These are phyloP conservation scores for Microctonus aethiopoides DNA, from an alignment of 2,888 invertebrate genomes.

Conservation along the genomic window DNA sequence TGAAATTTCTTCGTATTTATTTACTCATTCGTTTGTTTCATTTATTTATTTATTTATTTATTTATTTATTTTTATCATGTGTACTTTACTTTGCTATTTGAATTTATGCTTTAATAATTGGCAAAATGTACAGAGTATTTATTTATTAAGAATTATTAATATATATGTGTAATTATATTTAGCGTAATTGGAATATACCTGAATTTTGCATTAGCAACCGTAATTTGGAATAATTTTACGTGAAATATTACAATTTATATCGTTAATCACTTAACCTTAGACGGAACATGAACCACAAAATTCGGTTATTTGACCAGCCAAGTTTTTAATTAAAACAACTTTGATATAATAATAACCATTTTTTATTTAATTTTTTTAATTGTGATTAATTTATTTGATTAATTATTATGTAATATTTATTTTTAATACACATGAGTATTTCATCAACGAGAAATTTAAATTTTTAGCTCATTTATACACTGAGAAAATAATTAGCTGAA, in stretches of 20 bases:
- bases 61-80: too few species aligned
- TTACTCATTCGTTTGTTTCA: too few species aligned
- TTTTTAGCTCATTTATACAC: too few species aligned
- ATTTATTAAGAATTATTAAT: not conserved
- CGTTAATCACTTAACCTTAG: slow-evolving; percentile 43
- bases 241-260: slow-evolving; percentile 40
- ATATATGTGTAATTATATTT: not conserved
- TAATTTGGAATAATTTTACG: slow-evolving; percentile 10
- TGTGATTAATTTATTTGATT: not conserved
- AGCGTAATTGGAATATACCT: slow-evolving; percentile 14
- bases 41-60: too few species aligned
- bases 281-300: slow-evolving; percentile 36
- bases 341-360: not conserved
- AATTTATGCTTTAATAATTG: too few species aligned
- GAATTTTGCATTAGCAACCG: slow-evolving; percentile 17
- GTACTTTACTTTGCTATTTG: too few species aligned
- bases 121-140: too few species aligned
- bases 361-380: not conserved
- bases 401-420: not conserved
- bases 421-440: too few species aligned
- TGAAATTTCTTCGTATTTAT: too few species aligned
- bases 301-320: slow-evolving; percentile 19
- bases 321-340: slow-evolving; percentile 24
- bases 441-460: too few species aligned
- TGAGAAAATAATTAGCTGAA: too few species aligned